Evolutionary conservation across 2,888 invertebrate species (phyloP).

Genomic region (Spisula subtruncata): DNA sequence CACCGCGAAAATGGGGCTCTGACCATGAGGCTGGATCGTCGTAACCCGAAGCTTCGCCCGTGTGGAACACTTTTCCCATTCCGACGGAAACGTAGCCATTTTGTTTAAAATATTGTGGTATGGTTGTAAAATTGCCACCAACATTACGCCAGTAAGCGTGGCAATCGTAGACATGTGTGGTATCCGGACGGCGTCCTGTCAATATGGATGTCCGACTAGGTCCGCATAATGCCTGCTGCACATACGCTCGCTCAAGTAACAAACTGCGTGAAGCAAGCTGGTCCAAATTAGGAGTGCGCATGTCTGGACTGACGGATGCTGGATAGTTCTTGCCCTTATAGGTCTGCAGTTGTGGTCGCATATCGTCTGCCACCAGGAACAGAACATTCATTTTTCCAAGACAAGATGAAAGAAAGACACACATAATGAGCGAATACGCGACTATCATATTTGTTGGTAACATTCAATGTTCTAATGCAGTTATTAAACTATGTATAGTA

Average conservation of each 20-base stretch:
- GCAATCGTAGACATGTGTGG: slow-evolving; percentile 68
- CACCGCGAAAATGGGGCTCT: slow-evolving; percentile 57
- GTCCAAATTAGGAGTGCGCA: slow-evolving; percentile 77
- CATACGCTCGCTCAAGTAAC: slow-evolving; percentile 73
- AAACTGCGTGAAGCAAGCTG: slow-evolving; percentile 71
- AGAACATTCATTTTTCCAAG: slow-evolving; percentile 54
- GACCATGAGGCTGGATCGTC: slow-evolving; percentile 77
- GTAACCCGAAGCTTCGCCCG: slow-evolving; percentile 44
- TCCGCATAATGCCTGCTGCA: slow-evolving; percentile 68
- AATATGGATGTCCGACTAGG: slow-evolving; percentile 72
- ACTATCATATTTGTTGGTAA: too few species aligned
- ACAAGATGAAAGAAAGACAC: too few species aligned
- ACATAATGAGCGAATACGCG: too few species aligned
- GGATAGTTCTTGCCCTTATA: slow-evolving; percentile 70
- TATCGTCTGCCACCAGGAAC: slow-evolving; percentile 63
- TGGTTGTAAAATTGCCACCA: too few species aligned
- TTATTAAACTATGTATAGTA: too few species aligned
- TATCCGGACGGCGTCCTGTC: too few species aligned
- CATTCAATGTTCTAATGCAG: too few species aligned
- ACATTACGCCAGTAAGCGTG: slow-evolving; percentile 69
- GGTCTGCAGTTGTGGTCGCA: slow-evolving; percentile 72
- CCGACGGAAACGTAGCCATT: slow-evolving; percentile 70
- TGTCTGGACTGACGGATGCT: slow-evolving; percentile 65
- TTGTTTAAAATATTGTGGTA: too few species aligned
- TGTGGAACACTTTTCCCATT: slow-evolving; percentile 76